Evolutionary conservation across 2,113 vertebrate species (phyloP), one percentile per base, ranked within the genome.

Genomic region (Cyprinodon brontotheroides): DNA sequence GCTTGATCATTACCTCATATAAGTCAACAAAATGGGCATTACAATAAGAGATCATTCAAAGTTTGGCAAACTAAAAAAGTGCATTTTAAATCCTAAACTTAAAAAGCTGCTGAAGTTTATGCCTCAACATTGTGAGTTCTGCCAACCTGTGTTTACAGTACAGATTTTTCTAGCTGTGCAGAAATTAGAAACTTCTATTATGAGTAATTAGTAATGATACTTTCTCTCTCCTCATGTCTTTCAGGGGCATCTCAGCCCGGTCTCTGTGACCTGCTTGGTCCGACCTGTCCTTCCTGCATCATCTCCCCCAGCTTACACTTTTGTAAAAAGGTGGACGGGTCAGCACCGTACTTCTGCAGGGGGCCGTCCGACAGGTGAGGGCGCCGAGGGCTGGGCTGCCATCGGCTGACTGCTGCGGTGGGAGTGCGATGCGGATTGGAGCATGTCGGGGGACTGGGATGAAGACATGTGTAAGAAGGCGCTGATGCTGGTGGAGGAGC

Each of bases 401-500:
- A 91, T 91, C 90, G 89, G 93, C 86, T 86, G 89, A 90, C 86
- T 91, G 89, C 80, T 72, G 20, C 50, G 86, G 87, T 86, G 81
- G 87, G 91, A 94, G 94, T 94, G 94, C 92, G 61, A 95, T 95
- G 94, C 94, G 71, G 93, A 95, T 95, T 92, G 94, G 94, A 94
- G 90, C 94, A 97, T 97, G 96, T 97, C 96, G 67, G 96, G 96
- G 74, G 96, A 97, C 93, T 96, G 96, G 75, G 96, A 97, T 90
- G 96, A 97, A 91, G 96, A 96, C 81, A 82, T 96, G 89, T 96
- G 96, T 88, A 96, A 95, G 85, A 95, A 94, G 91, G 96, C 95
- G 13, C 92, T 96, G 89, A 89, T 93, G 89, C 72, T 97, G 85
- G 94, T 96, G 89, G 95, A 96, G 15, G 96, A 97, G 83, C 94